Conservation (phyloP, 1,140 invertebrate species). For the Drosophila persimilis region DNA sequence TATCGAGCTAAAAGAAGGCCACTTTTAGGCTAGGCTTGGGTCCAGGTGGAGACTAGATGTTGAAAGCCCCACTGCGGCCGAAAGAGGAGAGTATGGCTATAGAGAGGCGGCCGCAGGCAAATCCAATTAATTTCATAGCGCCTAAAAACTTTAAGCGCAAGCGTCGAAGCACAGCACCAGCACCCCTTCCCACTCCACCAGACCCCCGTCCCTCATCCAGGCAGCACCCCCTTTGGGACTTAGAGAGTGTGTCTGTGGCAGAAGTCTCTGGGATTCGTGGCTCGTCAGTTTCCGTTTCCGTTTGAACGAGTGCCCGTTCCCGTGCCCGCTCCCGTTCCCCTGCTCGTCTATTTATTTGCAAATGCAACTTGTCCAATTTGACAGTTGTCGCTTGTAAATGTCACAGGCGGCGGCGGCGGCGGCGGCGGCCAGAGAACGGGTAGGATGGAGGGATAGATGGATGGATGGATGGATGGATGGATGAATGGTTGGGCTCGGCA, state of each 20-base stretch:
- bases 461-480: constrained; percentile 1
- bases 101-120: constrained; percentile 30
- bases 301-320: constrained; percentile 52
- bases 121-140: constrained; percentile 76
- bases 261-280: constrained; percentile 25
- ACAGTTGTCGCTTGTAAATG: constrained; percentile 78
- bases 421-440: not conserved
- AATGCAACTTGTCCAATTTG: constrained; percentile 79
- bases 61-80: too few species aligned
- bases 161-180: constrained; percentile 54
- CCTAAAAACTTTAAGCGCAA: constrained; percentile 75
- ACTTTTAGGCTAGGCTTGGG: too few species aligned
- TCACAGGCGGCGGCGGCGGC: constrained; percentile 21
- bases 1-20: too few species aligned
- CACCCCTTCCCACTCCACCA: not conserved
- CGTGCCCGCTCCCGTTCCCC: not conserved
- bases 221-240: too few species aligned
- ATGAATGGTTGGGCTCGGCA: not conserved
- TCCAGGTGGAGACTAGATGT: too few species aligned
- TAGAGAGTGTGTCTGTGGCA: too few species aligned
- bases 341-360: constrained; percentile 73
- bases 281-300: constrained; percentile 73
- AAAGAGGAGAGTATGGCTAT: not conserved
- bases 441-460: not conserved
- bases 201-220: not conserved